These are phyloP conservation scores for Phocoena sinus DNA, from an alignment of 2,113 vertebrate genomes.

Conservation along the genomic window DNA sequence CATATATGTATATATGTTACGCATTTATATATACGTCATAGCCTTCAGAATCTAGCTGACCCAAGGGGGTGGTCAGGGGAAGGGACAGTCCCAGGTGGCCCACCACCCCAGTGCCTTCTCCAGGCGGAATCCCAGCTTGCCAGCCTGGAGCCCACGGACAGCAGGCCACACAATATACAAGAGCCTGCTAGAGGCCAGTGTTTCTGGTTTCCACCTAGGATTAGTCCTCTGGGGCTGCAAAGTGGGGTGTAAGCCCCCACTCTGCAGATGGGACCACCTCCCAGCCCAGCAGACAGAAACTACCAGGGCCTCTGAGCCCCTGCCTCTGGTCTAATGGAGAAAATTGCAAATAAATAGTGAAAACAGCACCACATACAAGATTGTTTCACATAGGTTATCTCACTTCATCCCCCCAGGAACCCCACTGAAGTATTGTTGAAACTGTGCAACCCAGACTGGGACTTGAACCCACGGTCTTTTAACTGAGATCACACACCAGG, in stretches of 20 bases:
- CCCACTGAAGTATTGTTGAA: not conserved
- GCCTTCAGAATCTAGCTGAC: not conserved
- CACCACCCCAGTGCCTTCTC: not conserved
- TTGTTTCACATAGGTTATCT: not conserved
- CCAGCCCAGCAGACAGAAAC: no score
- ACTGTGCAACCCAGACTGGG: no score
- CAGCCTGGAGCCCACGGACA: not conserved
- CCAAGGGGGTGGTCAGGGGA: no score
- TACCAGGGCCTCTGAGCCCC: not conserved
- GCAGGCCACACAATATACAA: not conserved
- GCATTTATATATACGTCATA: not conserved
- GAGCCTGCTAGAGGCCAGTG: not conserved
- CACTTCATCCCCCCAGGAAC: not conserved
- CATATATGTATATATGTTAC: no score
- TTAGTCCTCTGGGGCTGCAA: not conserved
- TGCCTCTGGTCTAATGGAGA: not conserved
- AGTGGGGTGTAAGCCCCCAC: no score
- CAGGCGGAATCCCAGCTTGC: accelerated
- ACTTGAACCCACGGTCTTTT: no score
- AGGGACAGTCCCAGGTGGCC: no score
- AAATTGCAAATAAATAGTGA: not conserved
- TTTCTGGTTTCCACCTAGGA: not conserved
- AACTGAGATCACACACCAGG: no score
- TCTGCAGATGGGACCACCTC: no score
- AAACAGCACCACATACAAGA: not conserved